Base-by-base conservation (phyloP, 2,113 vertebrate genomes). In the Proteles cristata region DNA sequence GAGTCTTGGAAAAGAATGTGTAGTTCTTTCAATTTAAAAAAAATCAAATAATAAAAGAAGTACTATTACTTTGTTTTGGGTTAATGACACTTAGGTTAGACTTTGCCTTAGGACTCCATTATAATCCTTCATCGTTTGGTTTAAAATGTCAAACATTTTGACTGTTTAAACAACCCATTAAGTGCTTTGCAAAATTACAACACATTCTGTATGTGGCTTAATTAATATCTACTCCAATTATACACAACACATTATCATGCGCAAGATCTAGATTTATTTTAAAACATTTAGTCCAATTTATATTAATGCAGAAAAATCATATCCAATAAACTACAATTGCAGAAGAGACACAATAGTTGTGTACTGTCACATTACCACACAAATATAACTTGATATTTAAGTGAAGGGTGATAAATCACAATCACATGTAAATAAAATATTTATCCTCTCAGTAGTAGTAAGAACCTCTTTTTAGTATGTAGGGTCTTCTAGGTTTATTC, bases 401-500 rank as follows among this genome's bases (percentile, higher is more conserved):
- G 93, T 98, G 98, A 98, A 97, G 96, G 94, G 97, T 96, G 93
- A 98, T 98, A 97, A 98, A 45, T 95, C 98, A 99, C 98, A 98
- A 97, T 98, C 98, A 99, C 98, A 96, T 98, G 98, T 98, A 98
- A 98, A 98, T 98, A 82, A 98, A 96, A 98, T 97, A 97, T 74
- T 92, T 93, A 74, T 97, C 92, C 92, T 94, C 35, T 98, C 89
- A 90, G 97, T 99, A 99, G 99, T 99, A 99, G 98, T 99, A 98
- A 83, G 98, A 98, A 97, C 98, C 99, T 93, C 99, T 99, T 97
- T 99, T 99, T 90, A 99, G 98, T 97, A 99, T 99, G 98, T 99
- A 99, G 17, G 99, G 99, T 98, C 99, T 99, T 98, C 99, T 99
- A 73, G 99, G 99, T 98, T 99, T 99, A 98, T 98, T 99, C 93